These are phyloP conservation scores for Emydura subglobosa DNA, from an alignment of 2,113 vertebrate species.

Conservation along the genomic window DNA sequence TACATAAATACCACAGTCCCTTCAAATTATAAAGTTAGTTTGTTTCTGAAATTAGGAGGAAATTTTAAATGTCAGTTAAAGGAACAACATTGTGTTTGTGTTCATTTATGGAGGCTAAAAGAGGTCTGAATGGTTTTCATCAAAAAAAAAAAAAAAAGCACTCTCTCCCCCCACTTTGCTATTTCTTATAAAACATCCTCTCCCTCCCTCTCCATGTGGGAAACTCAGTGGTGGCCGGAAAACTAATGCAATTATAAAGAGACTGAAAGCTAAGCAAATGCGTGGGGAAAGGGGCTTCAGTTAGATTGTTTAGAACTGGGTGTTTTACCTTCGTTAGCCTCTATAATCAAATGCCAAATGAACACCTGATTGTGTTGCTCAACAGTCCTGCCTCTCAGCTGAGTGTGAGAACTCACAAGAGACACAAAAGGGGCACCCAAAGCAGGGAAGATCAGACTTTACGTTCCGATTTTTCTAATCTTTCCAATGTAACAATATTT, in stretches of 20 bases:
- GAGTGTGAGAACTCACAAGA: no score
- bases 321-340: background rate
- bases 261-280: background rate
- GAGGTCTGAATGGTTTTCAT: no score
- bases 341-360: background rate
- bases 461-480: no score
- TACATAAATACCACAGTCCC: background rate
- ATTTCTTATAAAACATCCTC: background rate
- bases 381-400: background rate
- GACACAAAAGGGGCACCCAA: no score
- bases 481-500: no score
- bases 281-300: background rate
- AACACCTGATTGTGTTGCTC: background rate
- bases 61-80: background rate
- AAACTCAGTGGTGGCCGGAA: background rate
- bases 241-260: background rate
- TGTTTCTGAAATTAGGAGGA: background rate
- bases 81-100: background rate
- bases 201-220: no score
- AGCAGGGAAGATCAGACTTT: no score
- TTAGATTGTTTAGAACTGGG: background rate
- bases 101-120: background rate
- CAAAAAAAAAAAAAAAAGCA: no score
- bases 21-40: background rate
- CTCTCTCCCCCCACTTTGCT: no score